phyloP scores from a whole-genome alignment of 1,140 invertebrate genomes.

The Cyclargus thomasi region DNA sequence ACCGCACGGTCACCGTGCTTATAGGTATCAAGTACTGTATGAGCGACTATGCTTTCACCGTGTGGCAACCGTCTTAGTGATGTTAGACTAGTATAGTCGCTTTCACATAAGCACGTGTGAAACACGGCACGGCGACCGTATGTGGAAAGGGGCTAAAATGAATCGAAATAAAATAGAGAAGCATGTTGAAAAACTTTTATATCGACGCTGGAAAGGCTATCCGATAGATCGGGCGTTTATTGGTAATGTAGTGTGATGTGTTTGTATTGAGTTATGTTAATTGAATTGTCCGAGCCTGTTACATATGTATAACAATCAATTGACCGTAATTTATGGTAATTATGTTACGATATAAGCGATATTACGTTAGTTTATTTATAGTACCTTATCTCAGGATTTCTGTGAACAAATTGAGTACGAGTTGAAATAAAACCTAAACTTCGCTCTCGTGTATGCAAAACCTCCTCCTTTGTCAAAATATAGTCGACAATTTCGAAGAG shows the following conservation, averaged over 20 bases:
- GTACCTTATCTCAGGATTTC: background rate
- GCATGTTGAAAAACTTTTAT: conserved; percentile 51
- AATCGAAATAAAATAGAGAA: conserved; percentile 53
- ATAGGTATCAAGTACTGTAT: too few species aligned
- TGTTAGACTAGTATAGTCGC: too few species aligned
- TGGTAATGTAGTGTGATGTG: background rate
- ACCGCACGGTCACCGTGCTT: too few species aligned
- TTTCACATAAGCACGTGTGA: too few species aligned
- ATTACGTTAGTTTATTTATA: too few species aligned
- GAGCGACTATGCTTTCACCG: too few species aligned
- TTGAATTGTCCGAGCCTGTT: background rate
- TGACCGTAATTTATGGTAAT: background rate
- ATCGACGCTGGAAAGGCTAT: conserved; percentile 15
- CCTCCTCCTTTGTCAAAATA: background rate
- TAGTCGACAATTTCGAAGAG: background rate
- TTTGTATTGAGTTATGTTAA: background rate
- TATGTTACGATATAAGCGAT: background rate
- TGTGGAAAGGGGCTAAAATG: too few species aligned
- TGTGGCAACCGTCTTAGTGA: too few species aligned
- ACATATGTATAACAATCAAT: background rate
- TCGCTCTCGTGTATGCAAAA: background rate
- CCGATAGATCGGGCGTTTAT: background rate
- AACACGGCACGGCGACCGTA: too few species aligned
- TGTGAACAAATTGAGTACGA: background rate
- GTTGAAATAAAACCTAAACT: background rate